Evolutionary conservation across 2,888 invertebrate species (phyloP).

Genomic region (Hypena proboscidalis): DNA sequence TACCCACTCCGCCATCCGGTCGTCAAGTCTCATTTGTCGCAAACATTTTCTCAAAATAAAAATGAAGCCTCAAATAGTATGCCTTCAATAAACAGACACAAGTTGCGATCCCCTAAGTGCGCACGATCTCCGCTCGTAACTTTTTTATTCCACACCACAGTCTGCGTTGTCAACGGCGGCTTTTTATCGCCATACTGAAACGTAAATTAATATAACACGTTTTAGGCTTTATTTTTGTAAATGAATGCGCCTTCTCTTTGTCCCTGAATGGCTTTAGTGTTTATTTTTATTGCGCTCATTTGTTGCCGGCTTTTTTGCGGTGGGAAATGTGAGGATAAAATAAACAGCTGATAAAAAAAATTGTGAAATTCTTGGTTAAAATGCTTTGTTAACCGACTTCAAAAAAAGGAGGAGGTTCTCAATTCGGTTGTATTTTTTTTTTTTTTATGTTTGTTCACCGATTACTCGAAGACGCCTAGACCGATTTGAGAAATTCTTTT

Average conservation of each 20-base stretch:
- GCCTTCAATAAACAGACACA: constrained; percentile 16
- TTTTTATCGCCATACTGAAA: constrained; percentile 24
- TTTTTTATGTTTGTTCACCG: too few relatives aligned
- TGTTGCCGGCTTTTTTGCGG: background rate
- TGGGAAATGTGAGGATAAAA: background rate
- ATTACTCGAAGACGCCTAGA: too few relatives aligned
- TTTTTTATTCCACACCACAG: constrained; percentile 34
- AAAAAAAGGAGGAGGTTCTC: too few relatives aligned
- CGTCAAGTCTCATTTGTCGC: too few relatives aligned
- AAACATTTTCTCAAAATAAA: background rate
- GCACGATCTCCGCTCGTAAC: constrained; percentile 28
- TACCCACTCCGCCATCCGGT: too few relatives aligned
- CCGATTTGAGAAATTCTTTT: too few relatives aligned
- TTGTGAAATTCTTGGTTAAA: too few relatives aligned
- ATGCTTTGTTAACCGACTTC: background rate
- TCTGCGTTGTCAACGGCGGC: constrained; percentile 16
- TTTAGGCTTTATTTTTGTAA: constrained; percentile 13
- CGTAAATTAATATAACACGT: constrained; percentile 23
- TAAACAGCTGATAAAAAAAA: too few relatives aligned
- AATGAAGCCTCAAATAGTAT: background rate
- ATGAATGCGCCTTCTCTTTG: constrained; percentile 7
- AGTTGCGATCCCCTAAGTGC: constrained; percentile 26
- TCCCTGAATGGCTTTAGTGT: constrained; percentile 3
- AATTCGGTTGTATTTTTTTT: too few relatives aligned
- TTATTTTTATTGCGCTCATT: constrained; percentile 4